These are phyloP conservation scores for Gadopsis marmoratus DNA, from an alignment of 2,797 vertebrate genomes.

Conservation along the genomic window DNA sequence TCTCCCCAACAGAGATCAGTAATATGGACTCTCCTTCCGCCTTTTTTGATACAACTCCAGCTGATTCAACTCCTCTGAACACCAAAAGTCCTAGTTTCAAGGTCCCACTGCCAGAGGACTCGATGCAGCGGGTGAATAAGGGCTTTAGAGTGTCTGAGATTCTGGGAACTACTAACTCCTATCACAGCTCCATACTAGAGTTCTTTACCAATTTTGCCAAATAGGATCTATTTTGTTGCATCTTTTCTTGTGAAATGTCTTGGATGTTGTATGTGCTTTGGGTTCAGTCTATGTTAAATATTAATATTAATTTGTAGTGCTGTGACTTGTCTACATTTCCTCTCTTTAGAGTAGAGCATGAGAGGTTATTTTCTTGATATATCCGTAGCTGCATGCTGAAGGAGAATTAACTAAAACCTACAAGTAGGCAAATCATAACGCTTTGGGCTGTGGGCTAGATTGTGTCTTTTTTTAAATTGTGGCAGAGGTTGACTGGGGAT, in stretches of 20 bases:
- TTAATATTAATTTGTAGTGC: conserved; percentile 34
- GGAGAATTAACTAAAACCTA: conserved; percentile 63
- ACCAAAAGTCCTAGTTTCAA: conserved; percentile 89
- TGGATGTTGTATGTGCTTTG: conserved; percentile 62
- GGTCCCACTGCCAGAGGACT: conserved; percentile 89
- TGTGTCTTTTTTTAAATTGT: conserved; percentile 47
- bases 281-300: conserved; percentile 52
- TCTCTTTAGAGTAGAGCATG: conserved; percentile 62
- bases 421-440: conserved; percentile 39
- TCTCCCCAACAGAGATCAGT: conserved; percentile 91
- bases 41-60: conserved; percentile 85
- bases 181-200: conserved; percentile 79
- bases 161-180: conserved; percentile 79
- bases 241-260: conserved; percentile 35
- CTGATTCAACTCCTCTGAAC: conserved; percentile 87
- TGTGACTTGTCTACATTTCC: conserved; percentile 58
- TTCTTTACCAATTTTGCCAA: conserved; percentile 84
- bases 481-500: conserved; percentile 40
- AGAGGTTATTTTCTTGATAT: conserved; percentile 38
- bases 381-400: conserved; percentile 70
- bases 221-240: conserved; percentile 63
- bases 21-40: conserved; percentile 87
- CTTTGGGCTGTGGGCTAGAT: conserved; percentile 57
- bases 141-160: conserved; percentile 89
- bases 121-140: conserved; percentile 88